A percentile compares a stretch with the other conserved stretches of the same genome.
Conservation (phyloP, 2,888 invertebrate species). For the Lathronympha strigana region DNA sequence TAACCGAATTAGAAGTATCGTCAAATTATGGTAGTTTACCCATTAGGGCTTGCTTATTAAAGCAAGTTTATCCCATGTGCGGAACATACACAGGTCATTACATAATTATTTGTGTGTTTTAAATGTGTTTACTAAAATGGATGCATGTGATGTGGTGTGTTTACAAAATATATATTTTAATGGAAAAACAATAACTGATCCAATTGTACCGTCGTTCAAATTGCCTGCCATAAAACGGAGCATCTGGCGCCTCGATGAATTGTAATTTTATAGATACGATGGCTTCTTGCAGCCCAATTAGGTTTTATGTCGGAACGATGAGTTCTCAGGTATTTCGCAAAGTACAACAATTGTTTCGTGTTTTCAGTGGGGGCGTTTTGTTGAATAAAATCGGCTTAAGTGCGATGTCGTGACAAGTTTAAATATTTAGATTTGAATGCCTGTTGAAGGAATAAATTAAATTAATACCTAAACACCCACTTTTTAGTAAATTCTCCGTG, state of each 20-base stretch:
- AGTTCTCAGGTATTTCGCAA: conserved; percentile 40
- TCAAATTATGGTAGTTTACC: no score
- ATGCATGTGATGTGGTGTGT: no score
- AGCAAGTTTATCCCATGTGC: no score
- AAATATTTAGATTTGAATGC: no score
- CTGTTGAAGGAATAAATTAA: no score
- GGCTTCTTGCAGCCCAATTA: conserved; percentile 77
- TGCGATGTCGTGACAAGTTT: background rate
- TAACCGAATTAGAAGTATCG: no score
- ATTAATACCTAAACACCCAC: no score
- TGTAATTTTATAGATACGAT: conserved; percentile 74
- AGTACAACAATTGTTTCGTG: background rate
- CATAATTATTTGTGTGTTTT: no score
- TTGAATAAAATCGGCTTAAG: background rate
- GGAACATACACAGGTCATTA: no score
- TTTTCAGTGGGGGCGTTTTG: background rate
- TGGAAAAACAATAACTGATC: conserved; percentile 73
- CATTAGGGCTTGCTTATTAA: no score
- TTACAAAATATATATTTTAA: conserved; percentile 60
- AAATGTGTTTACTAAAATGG: no score
- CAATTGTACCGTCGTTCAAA: conserved; percentile 75
- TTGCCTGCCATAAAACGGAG: conserved; percentile 72
- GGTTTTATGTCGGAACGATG: conserved; percentile 61
- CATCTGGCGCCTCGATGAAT: conserved; percentile 76
- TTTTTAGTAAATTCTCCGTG: no score